Conservation (phyloP, 2,113 vertebrate species). For the Nyctereutes procyonoides region DNA sequence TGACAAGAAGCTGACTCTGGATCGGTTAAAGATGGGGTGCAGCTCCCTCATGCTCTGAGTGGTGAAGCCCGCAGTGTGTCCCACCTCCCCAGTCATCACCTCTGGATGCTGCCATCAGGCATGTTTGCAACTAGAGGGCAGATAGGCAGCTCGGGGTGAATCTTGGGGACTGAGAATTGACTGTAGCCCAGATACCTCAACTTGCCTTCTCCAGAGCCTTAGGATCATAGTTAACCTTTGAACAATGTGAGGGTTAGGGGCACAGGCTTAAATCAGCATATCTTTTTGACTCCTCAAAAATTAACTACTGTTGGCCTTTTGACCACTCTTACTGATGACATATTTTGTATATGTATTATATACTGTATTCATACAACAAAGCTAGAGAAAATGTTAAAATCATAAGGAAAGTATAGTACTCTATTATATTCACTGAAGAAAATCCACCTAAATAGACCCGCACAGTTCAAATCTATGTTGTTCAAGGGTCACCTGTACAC, state of each 20-base stretch:
- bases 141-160: not conserved
- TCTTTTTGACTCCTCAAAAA: not conserved
- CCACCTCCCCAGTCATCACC: too few species aligned
- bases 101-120: not conserved
- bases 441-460: not conserved
- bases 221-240: not conserved
- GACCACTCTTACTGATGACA: not conserved
- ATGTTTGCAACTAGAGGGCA: not conserved
- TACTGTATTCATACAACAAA: not conserved
- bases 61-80: not conserved
- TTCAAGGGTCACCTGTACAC: not conserved
- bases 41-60: conserved; percentile 51
- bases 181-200: not conserved
- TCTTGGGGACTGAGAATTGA: not conserved
- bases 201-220: not conserved
- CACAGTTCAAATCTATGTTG: not conserved
- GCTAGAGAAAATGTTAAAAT: not conserved
- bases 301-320: not conserved
- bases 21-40: conserved; percentile 77
- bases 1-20: conserved; percentile 82
- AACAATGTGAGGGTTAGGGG: not conserved
- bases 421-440: not conserved
- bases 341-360: not conserved
- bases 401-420: not conserved
- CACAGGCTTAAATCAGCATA: not conserved